Percentiles rank a stretch among this genome's conserved stretches.
phyloP scores from a whole-genome alignment of 2,797 vertebrate species.

The Acrossocheilus fasciatus region DNA sequence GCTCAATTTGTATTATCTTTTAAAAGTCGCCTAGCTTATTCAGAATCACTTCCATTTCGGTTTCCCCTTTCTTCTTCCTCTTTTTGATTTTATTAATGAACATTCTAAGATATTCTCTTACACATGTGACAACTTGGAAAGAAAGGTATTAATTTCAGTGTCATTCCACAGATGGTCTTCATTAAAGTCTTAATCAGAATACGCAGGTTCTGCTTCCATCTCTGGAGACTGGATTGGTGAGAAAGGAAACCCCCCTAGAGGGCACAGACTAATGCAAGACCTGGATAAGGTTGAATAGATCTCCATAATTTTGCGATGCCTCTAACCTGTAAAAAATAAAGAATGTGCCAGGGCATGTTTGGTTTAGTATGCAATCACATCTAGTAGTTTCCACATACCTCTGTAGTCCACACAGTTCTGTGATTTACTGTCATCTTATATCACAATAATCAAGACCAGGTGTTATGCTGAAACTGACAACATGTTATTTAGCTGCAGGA shows the following conservation, averaged over 20 bases:
- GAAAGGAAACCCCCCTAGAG: slow-evolving; percentile 49
- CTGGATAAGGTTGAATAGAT: slow-evolving; percentile 11
- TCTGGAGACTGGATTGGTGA: slow-evolving; percentile 56
- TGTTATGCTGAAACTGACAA: slow-evolving; percentile 13
- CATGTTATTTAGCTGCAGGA: slow-evolving; percentile 27
- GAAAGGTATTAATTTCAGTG: slow-evolving; percentile 63
- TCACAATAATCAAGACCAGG: slow-evolving; percentile 45
- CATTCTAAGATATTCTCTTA: slow-evolving; percentile 50
- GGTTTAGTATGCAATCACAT: slow-evolving; percentile 2
- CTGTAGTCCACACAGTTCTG: slow-evolving; percentile 3
- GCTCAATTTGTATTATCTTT: neutral
- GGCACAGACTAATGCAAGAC: slow-evolving; percentile 18
- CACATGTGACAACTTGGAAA: slow-evolving; percentile 58
- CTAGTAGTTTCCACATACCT: slow-evolving; percentile 37
- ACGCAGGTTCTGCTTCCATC: slow-evolving; percentile 50
- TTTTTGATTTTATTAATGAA: slow-evolving; percentile 59
- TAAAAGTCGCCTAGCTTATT: slow-evolving; percentile 21
- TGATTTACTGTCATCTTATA: slow-evolving; percentile 33
- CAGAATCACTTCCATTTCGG: slow-evolving; percentile 32
- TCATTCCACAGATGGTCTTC: slow-evolving; percentile 65
- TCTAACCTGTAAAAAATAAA: slow-evolving; percentile 41
- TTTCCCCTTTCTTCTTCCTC: slow-evolving; percentile 43
- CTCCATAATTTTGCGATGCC: slow-evolving; percentile 19
- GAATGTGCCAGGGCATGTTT: slow-evolving; percentile 40
- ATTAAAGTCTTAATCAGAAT: slow-evolving; percentile 64